A percentile compares a stretch with the other conserved stretches of the same genome.
These are phyloP conservation scores for Danio rerio DNA, from an alignment of 2,113 vertebrate species.

Conservation along the genomic window DNA sequence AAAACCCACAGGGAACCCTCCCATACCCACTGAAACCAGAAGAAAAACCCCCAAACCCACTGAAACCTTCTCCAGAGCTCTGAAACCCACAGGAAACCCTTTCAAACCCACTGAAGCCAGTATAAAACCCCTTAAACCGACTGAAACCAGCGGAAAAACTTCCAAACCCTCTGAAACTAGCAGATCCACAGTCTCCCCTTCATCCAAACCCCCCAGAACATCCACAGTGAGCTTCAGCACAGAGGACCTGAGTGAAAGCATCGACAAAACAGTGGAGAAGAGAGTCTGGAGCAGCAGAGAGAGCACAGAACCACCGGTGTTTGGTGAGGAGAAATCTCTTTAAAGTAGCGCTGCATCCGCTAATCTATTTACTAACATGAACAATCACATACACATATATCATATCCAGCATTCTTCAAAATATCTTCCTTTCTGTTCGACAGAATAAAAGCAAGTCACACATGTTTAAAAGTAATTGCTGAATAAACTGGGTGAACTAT, in stretches of 20 bases:
- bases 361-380: too few species aligned
- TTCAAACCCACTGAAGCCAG: not conserved
- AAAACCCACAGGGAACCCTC: too few species aligned
- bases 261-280: constrained; percentile 44
- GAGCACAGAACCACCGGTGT: constrained; percentile 51
- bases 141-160: not conserved
- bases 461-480: too few species aligned
- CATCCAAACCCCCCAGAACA: not conserved
- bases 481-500: too few species aligned
- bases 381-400: too few species aligned
- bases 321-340: constrained; percentile 62
- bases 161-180: constrained; percentile 8
- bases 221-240: constrained; percentile 23
- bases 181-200: too few species aligned
- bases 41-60: too few species aligned
- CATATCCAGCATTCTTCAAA: too few species aligned
- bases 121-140: not conserved
- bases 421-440: too few species aligned
- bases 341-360: too few species aligned
- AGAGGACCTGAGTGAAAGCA: constrained; percentile 44
- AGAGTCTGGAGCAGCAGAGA: constrained; percentile 11
- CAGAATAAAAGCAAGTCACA: too few species aligned
- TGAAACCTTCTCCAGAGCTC: not conserved
- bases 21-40: too few species aligned
- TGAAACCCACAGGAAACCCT: not conserved